Evolutionary conservation across 2,888 invertebrate genomes (phyloP).

Genomic region (Tetragonula carbonaria): DNA sequence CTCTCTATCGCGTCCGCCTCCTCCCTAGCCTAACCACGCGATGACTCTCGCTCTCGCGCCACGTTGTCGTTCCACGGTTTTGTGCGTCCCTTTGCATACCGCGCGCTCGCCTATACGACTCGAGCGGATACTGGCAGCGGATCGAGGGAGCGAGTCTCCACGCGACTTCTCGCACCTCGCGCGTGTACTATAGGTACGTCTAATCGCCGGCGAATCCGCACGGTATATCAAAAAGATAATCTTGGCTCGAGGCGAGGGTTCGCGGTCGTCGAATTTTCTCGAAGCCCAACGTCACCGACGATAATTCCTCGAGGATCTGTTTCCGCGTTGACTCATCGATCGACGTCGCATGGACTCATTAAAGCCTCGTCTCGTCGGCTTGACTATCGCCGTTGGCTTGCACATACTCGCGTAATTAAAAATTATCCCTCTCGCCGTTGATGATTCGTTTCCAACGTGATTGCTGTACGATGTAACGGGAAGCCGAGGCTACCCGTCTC

Average conservation of each 20-base stretch:
- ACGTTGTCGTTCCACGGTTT: constrained; percentile 44
- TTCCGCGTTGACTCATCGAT: constrained; percentile 29
- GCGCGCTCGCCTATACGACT: constrained; percentile 48
- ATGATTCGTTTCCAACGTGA: constrained; percentile 11
- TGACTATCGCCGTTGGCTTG: constrained; percentile 11
- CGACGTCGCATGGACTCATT: constrained; percentile 36
- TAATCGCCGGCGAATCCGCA: constrained; percentile 53
- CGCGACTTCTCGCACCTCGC: constrained; percentile 21
- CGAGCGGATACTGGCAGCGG: constrained; percentile 14
- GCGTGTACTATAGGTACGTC: background rate
- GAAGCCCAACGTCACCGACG: constrained; percentile 34
- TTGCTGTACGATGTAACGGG: background rate
- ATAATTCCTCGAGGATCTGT: constrained; percentile 37
- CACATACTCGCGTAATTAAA: constrained; percentile 36
- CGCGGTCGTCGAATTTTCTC: constrained; percentile 58
- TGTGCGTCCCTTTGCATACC: constrained; percentile 66
- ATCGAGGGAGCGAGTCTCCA: background rate
- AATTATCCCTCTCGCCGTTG: constrained; percentile 10
- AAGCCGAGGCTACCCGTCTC: background rate
- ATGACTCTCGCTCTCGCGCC: constrained; percentile 26
- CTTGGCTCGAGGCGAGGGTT: constrained; percentile 18
- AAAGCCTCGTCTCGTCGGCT: background rate
- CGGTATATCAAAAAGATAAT: constrained; percentile 74
- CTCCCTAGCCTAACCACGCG: constrained; percentile 22
- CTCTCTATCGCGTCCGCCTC: constrained; percentile 49